Evolutionary conservation across 2,113 vertebrate species (phyloP).

Genomic region (Lophochroa leadbeateri): DNA sequence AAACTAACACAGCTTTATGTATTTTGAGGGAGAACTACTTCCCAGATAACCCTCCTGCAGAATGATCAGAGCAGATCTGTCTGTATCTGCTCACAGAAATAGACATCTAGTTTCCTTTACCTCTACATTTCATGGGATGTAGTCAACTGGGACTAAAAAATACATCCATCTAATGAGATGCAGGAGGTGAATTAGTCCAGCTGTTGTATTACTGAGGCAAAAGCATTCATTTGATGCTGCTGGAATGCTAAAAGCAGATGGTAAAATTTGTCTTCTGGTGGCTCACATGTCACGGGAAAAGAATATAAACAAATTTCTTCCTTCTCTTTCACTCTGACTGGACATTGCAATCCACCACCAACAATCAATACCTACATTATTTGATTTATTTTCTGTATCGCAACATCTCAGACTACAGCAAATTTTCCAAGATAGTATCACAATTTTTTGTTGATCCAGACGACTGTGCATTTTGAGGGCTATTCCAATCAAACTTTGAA

Average conservation of each 20-base stretch:
- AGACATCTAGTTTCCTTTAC: background rate
- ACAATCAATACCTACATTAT: background rate
- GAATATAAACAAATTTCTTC: background rate
- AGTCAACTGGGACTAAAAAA: background rate
- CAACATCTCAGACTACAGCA: background rate
- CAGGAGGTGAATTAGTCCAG: background rate
- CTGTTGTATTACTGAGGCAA: background rate
- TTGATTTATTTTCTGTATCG: background rate
- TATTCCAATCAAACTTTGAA: background rate
- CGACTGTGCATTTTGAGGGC: background rate
- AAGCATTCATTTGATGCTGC: background rate
- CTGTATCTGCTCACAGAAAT: background rate
- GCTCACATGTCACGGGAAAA: background rate
- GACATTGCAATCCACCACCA: background rate
- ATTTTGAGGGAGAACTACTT: background rate
- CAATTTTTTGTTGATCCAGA: background rate
- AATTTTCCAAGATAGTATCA: background rate
- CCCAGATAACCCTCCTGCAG: background rate
- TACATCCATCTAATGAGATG: background rate
- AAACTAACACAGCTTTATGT: background rate
- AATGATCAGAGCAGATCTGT: background rate
- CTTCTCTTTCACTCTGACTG: background rate
- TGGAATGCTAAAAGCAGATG: background rate
- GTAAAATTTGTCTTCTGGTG: background rate
- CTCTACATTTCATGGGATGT: background rate